phyloP scores from a whole-genome alignment of 64 coral and sea anemone genomes.

The Montipora capricornis region DNA sequence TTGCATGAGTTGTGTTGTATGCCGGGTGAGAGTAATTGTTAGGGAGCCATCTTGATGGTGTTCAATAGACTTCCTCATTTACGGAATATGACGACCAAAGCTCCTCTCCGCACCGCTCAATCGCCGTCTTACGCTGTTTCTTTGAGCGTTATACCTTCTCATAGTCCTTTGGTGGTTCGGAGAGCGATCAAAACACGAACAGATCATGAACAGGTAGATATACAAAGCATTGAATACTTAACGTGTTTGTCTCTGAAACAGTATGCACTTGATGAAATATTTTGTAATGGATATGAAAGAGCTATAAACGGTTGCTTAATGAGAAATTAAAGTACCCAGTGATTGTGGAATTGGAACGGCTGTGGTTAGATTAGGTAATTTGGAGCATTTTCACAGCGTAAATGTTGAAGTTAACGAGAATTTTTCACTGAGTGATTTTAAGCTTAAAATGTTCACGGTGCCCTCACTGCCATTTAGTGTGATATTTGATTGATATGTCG shows the following conservation, averaged over 20 bases:
- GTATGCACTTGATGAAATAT: conserved; percentile 31
- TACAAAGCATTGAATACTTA: not conserved
- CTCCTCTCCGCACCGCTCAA: conserved; percentile 5
- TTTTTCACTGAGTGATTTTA: not conserved
- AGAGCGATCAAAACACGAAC: conserved; percentile 46
- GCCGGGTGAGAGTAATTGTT: not conserved
- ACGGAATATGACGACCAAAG: conserved; percentile 22
- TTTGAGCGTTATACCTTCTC: conserved; percentile 9
- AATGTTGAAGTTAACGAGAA: not conserved
- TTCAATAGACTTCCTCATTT: not conserved
- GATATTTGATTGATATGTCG: not conserved
- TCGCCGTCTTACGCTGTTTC: conserved; percentile 20
- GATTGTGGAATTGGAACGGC: not conserved
- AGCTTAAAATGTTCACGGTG: not conserved
- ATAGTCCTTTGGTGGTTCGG: conserved; percentile 42
- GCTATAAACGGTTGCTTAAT: not conserved
- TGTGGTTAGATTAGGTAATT: not conserved
- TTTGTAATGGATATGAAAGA: conserved; percentile 1
- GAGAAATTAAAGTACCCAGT: not conserved
- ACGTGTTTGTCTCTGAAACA: conserved; percentile 11
- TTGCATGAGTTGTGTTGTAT: not conserved
- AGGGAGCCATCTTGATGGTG: conserved; percentile 21
- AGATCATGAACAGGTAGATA: conserved; percentile 35
- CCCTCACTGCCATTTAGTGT: not conserved
- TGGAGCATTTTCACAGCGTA: not conserved